Evolutionary conservation across 2,113 vertebrate species (phyloP).

Genomic region (Scartelaos histophorus): DNA sequence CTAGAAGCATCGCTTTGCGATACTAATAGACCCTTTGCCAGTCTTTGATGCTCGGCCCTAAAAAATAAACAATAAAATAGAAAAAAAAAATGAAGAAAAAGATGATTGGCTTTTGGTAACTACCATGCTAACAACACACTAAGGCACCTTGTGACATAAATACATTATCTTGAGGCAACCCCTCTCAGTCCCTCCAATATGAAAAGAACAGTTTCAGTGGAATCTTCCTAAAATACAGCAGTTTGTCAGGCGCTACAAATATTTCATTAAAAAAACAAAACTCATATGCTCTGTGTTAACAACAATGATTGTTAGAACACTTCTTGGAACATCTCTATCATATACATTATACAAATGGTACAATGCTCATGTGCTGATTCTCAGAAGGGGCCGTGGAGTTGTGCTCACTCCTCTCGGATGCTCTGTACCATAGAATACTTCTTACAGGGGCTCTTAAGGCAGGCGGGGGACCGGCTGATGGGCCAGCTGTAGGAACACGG

Average conservation of each 20-base stretch:
- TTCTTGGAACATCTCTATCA: conserved; percentile 22
- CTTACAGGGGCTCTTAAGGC: conserved; percentile 95
- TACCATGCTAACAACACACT: conserved; percentile 47
- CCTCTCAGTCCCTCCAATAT: conserved; percentile 34
- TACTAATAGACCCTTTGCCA: too few relatives aligned
- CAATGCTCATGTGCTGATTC: conserved; percentile 19
- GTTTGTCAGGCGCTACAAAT: conserved; percentile 22
- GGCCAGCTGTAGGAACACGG: conserved; percentile 94
- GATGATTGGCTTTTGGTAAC: conserved; percentile 50
- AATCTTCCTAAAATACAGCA: conserved; percentile 38
- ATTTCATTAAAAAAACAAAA: conserved; percentile 4
- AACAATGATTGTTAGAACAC: conserved; percentile 28
- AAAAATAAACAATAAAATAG: conserved; percentile 6
- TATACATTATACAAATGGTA: conserved; percentile 25
- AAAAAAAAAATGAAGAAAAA: conserved; percentile 12
- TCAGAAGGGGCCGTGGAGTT: conserved; percentile 10
- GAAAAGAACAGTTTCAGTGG: conserved; percentile 10
- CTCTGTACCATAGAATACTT: conserved; percentile 95
- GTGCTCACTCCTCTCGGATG: conserved; percentile 72
- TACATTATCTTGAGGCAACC: conserved; percentile 56
- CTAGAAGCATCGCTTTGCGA: too few relatives aligned
- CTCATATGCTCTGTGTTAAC: conserved; percentile 43
- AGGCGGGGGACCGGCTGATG: conserved; percentile 91
- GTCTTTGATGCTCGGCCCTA: too few relatives aligned
- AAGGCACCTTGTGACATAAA: conserved; percentile 74